Percentiles rank a stretch among this genome's conserved stretches.
Conservation (phyloP, 2,113 vertebrate genomes). For the Pelobates fuscus region DNA sequence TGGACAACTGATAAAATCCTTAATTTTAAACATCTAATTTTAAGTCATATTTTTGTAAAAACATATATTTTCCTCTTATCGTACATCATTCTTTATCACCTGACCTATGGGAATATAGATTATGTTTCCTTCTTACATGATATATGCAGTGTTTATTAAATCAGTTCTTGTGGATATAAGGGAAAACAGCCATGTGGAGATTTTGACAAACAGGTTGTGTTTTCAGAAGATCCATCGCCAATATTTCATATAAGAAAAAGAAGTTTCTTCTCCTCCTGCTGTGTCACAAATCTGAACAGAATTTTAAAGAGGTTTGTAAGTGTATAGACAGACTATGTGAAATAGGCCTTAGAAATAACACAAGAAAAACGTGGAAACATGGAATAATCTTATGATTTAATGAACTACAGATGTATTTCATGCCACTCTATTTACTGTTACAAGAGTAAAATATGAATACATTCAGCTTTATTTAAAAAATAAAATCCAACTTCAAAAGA, state of each 20-base stretch:
- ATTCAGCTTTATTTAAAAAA: not conserved
- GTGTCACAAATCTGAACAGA: not conserved
- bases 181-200: not conserved
- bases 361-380: too few species aligned
- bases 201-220: constrained; percentile 4
- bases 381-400: not conserved
- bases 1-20: too few species aligned
- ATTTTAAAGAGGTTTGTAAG: not conserved
- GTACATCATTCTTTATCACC: not conserved
- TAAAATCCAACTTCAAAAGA: too few species aligned
- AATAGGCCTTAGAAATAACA: not conserved
- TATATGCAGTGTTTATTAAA: not conserved
- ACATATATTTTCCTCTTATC: not conserved
- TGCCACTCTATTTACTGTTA: not conserved
- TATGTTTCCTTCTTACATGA: not conserved
- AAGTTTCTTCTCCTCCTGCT: not conserved
- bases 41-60: not conserved
- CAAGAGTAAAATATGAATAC: not conserved
- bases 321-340: not conserved
- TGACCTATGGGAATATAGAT: constrained; percentile 9
- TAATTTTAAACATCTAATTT: too few species aligned
- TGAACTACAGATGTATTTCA: not conserved
- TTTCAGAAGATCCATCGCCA: not conserved
- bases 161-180: constrained; percentile 1
- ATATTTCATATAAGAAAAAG: constrained; percentile 3